Percentiles rank a stretch among this genome's conserved stretches.
These are phyloP conservation scores for Drosophila mayri DNA, from an alignment of 1,140 invertebrate species.

Conservation along the genomic window DNA sequence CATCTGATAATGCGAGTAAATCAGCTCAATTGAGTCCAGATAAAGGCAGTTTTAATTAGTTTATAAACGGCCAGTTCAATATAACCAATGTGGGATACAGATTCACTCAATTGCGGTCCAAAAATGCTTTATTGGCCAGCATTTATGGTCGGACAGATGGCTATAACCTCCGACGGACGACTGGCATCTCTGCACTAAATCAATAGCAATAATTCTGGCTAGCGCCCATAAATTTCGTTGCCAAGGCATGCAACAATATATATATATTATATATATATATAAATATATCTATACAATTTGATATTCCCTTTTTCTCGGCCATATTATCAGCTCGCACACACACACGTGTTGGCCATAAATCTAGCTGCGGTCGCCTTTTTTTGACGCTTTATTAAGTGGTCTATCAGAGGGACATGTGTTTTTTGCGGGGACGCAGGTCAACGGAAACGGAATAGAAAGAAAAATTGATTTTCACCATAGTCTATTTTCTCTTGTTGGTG, in stretches of 20 bases:
- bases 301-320: conserved; percentile 35
- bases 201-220: conserved; percentile 74
- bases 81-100: conserved; percentile 1
- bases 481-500: neutral
- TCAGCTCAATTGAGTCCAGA: neutral
- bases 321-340: conserved; percentile 33
- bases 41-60: conserved; percentile 26
- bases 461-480: conserved; percentile 12
- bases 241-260: conserved; percentile 36
- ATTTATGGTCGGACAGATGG: conserved; percentile 50
- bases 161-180: conserved; percentile 23
- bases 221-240: conserved; percentile 54
- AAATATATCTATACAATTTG: conserved; percentile 24
- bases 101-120: conserved; percentile 2
- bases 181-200: conserved; percentile 46
- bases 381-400: conserved; percentile 59
- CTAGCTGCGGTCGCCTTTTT: conserved; percentile 40
- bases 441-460: conserved; percentile 2
- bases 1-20: conserved; percentile 16
- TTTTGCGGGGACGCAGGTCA: conserved; percentile 1
- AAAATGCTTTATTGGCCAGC: conserved; percentile 41
- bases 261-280: conserved; percentile 15
- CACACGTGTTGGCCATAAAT: conserved; percentile 69
- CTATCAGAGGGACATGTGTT: conserved; percentile 50
- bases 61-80: neutral